These are phyloP conservation scores for Eptesicus fuscus DNA, from an alignment of 2,113 vertebrate genomes.

Conservation along the genomic window DNA sequence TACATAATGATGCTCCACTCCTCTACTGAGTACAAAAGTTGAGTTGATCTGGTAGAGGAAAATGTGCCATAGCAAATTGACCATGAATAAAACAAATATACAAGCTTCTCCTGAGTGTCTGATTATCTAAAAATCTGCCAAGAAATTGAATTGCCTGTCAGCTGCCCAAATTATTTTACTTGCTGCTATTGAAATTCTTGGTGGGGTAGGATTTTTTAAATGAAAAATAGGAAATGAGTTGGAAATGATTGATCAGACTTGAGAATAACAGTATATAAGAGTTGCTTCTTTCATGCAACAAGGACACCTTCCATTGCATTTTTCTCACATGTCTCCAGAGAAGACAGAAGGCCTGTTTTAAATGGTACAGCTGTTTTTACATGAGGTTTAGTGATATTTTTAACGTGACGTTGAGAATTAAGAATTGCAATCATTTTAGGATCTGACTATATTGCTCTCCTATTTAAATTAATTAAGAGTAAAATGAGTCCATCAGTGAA, in stretches of 20 bases:
- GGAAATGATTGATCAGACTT: constrained; percentile 73
- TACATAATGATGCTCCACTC: constrained; percentile 58
- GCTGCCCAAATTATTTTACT: constrained; percentile 68
- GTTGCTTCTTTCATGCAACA: not conserved
- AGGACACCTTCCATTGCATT: not conserved
- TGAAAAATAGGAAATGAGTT: constrained; percentile 74
- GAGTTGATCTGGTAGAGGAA: constrained; percentile 50
- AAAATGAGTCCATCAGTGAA: not conserved
- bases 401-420: constrained; percentile 1
- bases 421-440: not conserved
- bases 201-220: constrained; percentile 55
- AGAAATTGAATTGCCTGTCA: constrained; percentile 71
- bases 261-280: constrained; percentile 37
- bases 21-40: constrained; percentile 66
- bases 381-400: not conserved
- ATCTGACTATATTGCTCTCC: not conserved
- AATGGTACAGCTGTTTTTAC: constrained; percentile 5
- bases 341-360: not conserved
- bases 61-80: constrained; percentile 71
- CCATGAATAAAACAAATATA: constrained; percentile 74
- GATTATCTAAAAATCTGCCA: constrained; percentile 75
- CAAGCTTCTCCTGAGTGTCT: constrained; percentile 72
- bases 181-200: constrained; percentile 60
- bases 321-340: constrained; percentile 7
- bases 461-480: constrained; percentile 18